Evolutionary conservation across 2,888 invertebrate species (phyloP).

Genomic region (Morpho deidamia): DNA sequence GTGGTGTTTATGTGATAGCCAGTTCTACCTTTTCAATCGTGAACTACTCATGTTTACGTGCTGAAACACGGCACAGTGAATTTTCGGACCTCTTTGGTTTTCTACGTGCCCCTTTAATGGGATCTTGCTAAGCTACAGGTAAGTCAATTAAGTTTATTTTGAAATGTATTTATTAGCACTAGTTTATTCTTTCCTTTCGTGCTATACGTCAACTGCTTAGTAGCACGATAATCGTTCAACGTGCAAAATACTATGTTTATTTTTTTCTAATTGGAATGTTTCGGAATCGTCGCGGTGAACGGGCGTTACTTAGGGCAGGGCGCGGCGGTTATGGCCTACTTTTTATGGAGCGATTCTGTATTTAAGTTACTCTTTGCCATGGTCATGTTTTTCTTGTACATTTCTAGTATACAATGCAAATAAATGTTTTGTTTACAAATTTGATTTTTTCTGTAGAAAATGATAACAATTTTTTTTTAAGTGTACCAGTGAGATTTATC

Average conservation of each 20-base stretch:
- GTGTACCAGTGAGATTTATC: too few relatives aligned
- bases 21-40: constrained; percentile 65
- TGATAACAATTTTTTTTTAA: too few relatives aligned
- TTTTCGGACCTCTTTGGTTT: constrained; percentile 46
- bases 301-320: constrained; percentile 35
- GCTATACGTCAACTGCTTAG: neutral
- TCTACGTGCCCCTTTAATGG: constrained; percentile 65
- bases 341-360: constrained; percentile 32
- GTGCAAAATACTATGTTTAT: neutral
- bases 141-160: constrained; percentile 24
- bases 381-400: constrained; percentile 13
- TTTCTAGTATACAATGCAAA: neutral
- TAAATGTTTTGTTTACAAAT: too few relatives aligned
- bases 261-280: constrained; percentile 20
- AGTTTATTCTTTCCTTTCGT: neutral
- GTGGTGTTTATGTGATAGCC: constrained; percentile 43
- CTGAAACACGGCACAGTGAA: constrained; percentile 50
- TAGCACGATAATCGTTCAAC: neutral
- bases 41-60: constrained; percentile 70
- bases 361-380: constrained; percentile 20
- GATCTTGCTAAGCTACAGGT: constrained; percentile 74
- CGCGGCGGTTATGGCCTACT: constrained; percentile 66
- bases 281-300: constrained; percentile 7
- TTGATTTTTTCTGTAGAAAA: too few relatives aligned
- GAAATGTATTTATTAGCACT: too few relatives aligned